Evolutionary conservation across 2,888 invertebrate species (phyloP).

Genomic region (Encarsia formosa): DNA sequence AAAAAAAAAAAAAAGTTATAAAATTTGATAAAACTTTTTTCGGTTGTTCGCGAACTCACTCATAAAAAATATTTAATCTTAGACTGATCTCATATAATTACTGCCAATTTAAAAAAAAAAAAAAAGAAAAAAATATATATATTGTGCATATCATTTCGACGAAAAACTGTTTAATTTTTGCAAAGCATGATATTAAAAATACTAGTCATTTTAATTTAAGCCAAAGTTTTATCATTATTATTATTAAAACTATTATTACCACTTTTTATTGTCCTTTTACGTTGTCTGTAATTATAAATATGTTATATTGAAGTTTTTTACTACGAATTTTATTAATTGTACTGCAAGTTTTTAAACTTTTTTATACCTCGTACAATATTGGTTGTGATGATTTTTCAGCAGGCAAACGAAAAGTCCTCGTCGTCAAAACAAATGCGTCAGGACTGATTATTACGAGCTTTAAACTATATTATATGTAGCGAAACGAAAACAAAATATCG

Average conservation of each 20-base stretch:
- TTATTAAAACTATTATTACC: slow-evolving; percentile 2
- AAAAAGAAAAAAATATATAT: no score
- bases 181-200: no score
- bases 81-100: no score
- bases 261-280: no score
- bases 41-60: no score
- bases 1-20: no score
- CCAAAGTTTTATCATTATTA: slow-evolving; percentile 20
- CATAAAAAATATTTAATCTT: no score
- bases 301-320: neutral
- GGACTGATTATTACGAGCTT: slow-evolving; percentile 20
- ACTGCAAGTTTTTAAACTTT: neutral
- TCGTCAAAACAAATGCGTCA: neutral
- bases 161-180: no score
- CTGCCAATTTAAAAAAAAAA: no score
- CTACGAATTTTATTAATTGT: neutral
- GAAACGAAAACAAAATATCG: slow-evolving; percentile 6
- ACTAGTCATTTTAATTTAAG: slow-evolving; percentile 25
- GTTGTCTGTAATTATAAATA: no score
- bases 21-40: no score
- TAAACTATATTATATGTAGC: slow-evolving; percentile 18
- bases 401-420: neutral
- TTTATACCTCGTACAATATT: slow-evolving; percentile 10
- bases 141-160: no score
- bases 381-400: slow-evolving; percentile 9